phyloP scores from a whole-genome alignment of 2,888 invertebrate species.

The Aporophyla lueneburgensis region DNA sequence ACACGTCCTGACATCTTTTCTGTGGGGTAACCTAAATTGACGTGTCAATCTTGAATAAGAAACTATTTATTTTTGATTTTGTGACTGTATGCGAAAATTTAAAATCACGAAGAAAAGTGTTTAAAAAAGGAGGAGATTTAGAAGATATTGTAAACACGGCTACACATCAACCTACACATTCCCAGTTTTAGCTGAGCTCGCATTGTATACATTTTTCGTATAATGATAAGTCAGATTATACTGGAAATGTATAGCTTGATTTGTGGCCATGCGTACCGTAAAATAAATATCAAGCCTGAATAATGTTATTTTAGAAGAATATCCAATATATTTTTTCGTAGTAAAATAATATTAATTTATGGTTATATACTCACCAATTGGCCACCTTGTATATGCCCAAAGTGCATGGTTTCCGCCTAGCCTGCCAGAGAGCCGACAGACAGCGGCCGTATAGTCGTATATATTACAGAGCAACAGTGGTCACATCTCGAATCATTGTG shows the following conservation, averaged over 20 bases:
- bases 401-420: background rate
- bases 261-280: background rate
- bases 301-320: background rate
- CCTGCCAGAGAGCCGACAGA: slow-evolving; percentile 4
- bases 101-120: background rate
- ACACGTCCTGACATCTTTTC: background rate
- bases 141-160: background rate
- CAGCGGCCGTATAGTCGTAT: slow-evolving; percentile 52
- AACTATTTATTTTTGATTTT: background rate
- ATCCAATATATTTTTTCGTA: background rate
- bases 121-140: background rate
- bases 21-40: background rate
- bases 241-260: too few species aligned
- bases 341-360: background rate
- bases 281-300: background rate
- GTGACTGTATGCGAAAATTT: background rate
- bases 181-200: too few species aligned
- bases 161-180: too few species aligned
- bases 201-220: too few species aligned
- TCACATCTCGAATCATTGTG: slow-evolving; percentile 55
- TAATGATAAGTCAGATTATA: too few species aligned
- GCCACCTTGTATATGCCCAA: background rate
- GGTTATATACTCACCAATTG: background rate
- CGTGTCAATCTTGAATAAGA: background rate
- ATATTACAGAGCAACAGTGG: slow-evolving; percentile 60